These are phyloP conservation scores for Chaenogobius annularis DNA, from an alignment of 2,113 vertebrate genomes.

Conservation along the genomic window DNA sequence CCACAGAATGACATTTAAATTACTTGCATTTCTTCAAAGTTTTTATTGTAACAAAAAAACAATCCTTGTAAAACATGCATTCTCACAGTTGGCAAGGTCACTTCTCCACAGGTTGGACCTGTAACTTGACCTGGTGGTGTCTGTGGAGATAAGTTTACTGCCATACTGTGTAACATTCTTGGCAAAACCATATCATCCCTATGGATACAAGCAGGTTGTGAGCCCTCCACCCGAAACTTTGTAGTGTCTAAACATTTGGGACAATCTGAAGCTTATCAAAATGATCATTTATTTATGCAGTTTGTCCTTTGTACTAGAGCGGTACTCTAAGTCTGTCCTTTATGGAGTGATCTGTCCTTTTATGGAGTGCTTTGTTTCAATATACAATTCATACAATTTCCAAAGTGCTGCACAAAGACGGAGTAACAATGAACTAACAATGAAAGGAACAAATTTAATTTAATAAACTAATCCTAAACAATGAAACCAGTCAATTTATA, in stretches of 20 bases:
- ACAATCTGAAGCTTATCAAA: background rate
- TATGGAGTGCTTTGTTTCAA: no score
- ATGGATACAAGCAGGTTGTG: background rate
- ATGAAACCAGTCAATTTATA: background rate
- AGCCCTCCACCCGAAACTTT: background rate
- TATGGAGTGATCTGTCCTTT: no score
- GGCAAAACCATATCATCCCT: background rate
- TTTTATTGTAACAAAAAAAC: background rate
- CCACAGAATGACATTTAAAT: background rate
- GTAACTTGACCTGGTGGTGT: background rate
- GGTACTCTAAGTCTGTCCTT: no score
- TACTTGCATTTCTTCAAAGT: no score
- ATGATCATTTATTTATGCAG: background rate
- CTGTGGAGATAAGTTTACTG: background rate
- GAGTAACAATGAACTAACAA: background rate
- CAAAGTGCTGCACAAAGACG: background rate
- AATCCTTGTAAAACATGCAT: background rate
- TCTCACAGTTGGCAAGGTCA: background rate
- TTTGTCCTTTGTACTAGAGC: background rate
- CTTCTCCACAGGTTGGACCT: background rate
- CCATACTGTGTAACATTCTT: background rate
- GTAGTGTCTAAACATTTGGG: no score
- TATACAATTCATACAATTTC: no score
- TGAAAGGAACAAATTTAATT: background rate
- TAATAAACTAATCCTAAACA: background rate